Percentiles rank a stretch among this genome's conserved stretches.
Evolutionary conservation across 2,888 invertebrate species (phyloP).

Genomic region (Tachystola acroxantha): DNA sequence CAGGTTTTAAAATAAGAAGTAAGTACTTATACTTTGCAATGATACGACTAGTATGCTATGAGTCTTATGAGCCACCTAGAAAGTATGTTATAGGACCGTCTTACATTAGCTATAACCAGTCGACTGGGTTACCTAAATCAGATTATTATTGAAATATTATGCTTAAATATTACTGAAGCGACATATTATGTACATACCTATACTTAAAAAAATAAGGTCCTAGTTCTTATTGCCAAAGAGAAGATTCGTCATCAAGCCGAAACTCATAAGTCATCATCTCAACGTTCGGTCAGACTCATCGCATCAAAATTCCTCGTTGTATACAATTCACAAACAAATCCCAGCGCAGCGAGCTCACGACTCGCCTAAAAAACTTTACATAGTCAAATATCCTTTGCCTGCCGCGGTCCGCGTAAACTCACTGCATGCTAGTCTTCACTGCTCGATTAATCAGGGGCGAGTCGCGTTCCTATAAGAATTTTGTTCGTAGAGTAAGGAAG

Average conservation of each 20-base stretch:
- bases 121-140: no score
- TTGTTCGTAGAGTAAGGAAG: conserved; percentile 33
- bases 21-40: no score
- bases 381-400: conserved; percentile 72
- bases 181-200: no score
- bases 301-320: conserved; percentile 46
- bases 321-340: conserved; percentile 58
- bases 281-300: conserved; percentile 6
- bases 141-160: no score
- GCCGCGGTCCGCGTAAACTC: conserved; percentile 56
- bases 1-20: no score
- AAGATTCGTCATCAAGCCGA: not conserved
- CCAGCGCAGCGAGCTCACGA: conserved; percentile 55
- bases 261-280: not conserved
- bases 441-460: conserved; percentile 30
- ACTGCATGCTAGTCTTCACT: conserved; percentile 43
- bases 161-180: no score
- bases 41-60: no score
- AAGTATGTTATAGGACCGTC: no score
- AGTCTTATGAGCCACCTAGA: no score
- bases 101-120: no score
- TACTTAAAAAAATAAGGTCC: no score
- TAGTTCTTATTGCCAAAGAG: no score
- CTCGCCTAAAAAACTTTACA: conserved; percentile 59
- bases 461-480: conserved; percentile 48